Evolutionary conservation across 2,888 invertebrate genomes (phyloP).

Genomic region (Chrysopilus asiliformis): DNA sequence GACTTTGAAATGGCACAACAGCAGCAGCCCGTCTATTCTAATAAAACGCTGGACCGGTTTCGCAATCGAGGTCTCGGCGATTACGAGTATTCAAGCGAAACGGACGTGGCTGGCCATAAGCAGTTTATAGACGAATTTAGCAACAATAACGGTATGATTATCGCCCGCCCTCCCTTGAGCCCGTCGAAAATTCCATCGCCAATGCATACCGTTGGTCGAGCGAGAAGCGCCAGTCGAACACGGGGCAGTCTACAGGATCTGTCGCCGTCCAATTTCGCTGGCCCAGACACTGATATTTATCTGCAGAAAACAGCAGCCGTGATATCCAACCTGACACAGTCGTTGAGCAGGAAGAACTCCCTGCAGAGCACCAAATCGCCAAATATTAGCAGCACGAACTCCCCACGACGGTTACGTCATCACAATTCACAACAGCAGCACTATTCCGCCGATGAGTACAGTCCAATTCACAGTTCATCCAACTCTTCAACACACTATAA

Average conservation of each 20-base stretch:
- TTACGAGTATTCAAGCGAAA: constrained; percentile 34
- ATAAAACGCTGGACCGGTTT: constrained; percentile 29
- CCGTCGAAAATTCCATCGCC: constrained; percentile 70
- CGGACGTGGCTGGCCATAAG: constrained; percentile 16
- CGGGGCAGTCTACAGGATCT: constrained; percentile 25
- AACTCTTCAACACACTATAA: constrained; percentile 16
- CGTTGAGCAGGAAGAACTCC: constrained; percentile 31
- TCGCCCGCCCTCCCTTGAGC: constrained; percentile 33
- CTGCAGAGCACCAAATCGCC: constrained; percentile 24
- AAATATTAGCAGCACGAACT: constrained; percentile 11
- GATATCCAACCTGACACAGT: constrained; percentile 28
- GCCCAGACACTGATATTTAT: constrained; percentile 38
- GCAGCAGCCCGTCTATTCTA: constrained; percentile 21
- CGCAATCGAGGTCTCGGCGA: constrained; percentile 25
- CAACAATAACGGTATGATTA: constrained; percentile 1
- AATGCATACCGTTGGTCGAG: constrained; percentile 47
- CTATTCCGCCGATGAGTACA: constrained; percentile 26
- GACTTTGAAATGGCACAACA: constrained; percentile 24
- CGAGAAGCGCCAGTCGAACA: constrained; percentile 34
- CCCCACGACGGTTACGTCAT: constrained; percentile 18
- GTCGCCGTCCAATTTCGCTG: constrained; percentile 9
- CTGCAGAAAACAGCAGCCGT: constrained; percentile 40
- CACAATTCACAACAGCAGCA: constrained; percentile 18
- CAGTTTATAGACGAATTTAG: not conserved
- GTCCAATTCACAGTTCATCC: constrained; percentile 25